phyloP scores from a whole-genome alignment of 2,888 invertebrate genomes.

The Nemapogon koenigi region DNA sequence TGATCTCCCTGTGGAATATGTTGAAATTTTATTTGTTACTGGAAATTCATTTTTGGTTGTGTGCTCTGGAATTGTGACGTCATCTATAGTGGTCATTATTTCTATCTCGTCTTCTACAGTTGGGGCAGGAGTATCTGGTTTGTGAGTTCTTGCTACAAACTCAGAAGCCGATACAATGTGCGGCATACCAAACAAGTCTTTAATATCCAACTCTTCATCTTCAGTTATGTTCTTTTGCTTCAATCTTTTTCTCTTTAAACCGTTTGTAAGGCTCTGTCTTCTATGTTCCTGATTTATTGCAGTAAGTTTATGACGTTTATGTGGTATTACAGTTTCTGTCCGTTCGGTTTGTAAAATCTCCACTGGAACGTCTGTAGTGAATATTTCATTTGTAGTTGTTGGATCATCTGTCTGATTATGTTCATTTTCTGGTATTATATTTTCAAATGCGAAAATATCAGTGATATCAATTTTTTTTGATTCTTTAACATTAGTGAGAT shows the following conservation, averaged over 20 bases:
- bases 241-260: constrained; percentile 40
- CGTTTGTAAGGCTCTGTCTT: constrained; percentile 38
- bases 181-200: constrained; percentile 37
- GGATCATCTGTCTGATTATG: not conserved
- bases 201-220: constrained; percentile 40
- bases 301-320: constrained; percentile 13
- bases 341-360: constrained; percentile 5
- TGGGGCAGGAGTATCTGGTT: constrained; percentile 23
- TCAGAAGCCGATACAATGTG: constrained; percentile 48
- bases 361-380: not conserved
- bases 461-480: constrained; percentile 21
- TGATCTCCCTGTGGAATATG: constrained; percentile 18
- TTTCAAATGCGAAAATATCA: constrained; percentile 14
- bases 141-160: constrained; percentile 39
- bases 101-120: constrained; percentile 20
- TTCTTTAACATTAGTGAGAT: constrained; percentile 23
- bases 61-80: constrained; percentile 31
- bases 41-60: constrained; percentile 25
- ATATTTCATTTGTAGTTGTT: constrained; percentile 10
- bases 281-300: constrained; percentile 31
- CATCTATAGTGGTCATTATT: constrained; percentile 29
- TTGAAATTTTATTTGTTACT: constrained; percentile 21
- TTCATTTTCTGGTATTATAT: constrained; percentile 19
- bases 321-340: constrained; percentile 9
- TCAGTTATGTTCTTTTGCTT: constrained; percentile 39